phyloP scores from a whole-genome alignment of 2,113 vertebrate genomes.

The Otocyon megalotis region DNA sequence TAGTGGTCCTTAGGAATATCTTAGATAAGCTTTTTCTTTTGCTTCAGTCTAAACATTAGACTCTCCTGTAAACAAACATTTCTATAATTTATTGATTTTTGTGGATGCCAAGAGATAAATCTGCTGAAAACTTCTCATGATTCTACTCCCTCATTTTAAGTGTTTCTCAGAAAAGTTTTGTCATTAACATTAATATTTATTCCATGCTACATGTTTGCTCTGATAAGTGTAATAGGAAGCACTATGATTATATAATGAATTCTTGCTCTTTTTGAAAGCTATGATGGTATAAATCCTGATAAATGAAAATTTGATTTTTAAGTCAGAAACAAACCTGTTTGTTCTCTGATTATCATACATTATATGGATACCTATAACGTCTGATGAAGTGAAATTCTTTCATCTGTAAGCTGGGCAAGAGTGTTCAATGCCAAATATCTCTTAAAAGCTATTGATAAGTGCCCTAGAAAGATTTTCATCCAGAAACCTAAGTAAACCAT shows the following conservation, averaged over 20 bases:
- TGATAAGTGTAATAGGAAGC: neutral
- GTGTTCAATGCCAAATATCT: neutral
- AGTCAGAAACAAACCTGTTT: neutral
- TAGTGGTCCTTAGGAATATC: neutral
- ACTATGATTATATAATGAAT: neutral
- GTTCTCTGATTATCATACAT: neutral
- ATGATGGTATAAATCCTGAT: neutral
- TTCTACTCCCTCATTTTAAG: neutral
- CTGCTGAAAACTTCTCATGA: neutral
- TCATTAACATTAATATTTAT: neutral
- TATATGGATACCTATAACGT: neutral
- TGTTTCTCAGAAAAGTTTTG: neutral
- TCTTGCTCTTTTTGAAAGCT: neutral
- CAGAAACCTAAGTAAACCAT: neutral
- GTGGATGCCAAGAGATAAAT: neutral
- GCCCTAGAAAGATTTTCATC: neutral
- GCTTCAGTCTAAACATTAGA: neutral
- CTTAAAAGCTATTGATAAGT: neutral
- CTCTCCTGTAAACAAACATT: neutral
- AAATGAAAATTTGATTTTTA: neutral
- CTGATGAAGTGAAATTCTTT: slow-evolving; percentile 15
- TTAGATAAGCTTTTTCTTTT: neutral
- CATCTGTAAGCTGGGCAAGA: neutral
- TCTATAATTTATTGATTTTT: neutral
- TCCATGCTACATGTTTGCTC: neutral